Percentiles rank a stretch among this genome's conserved stretches.
phyloP scores from a whole-genome alignment of 2,113 vertebrate genomes.

The Heloderma charlesbogerti region DNA sequence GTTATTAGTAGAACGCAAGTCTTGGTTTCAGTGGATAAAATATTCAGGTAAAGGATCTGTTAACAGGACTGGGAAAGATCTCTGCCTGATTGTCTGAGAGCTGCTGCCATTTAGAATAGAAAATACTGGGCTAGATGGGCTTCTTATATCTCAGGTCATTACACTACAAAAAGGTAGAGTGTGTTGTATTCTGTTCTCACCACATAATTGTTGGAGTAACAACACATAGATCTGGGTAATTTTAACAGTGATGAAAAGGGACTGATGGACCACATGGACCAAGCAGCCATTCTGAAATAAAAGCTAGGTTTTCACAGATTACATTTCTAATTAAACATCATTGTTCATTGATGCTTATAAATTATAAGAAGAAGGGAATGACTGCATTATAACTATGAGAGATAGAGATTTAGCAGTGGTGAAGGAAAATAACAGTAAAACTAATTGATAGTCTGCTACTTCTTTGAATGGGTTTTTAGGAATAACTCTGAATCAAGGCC shows the following conservation, averaged over 20 bases:
- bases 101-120: not conserved
- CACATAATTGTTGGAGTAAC: not conserved
- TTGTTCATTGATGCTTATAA: not conserved
- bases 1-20: not conserved
- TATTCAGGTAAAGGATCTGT: not conserved
- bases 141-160: not conserved
- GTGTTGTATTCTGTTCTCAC: not conserved
- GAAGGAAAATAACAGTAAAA: constrained; percentile 1
- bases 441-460: constrained; percentile 12
- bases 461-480: constrained; percentile 38
- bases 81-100: not conserved
- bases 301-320: constrained; percentile 44
- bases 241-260: constrained; percentile 52
- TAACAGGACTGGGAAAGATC: not conserved
- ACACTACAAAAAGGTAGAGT: not conserved
- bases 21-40: not conserved
- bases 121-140: not conserved
- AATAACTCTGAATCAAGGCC: constrained; percentile 29
- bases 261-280: constrained; percentile 39
- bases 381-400: not conserved
- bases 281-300: constrained; percentile 55
- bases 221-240: not conserved
- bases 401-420: not conserved
- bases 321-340: not conserved
- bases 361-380: not conserved